Conservation (phyloP, 2,113 vertebrate genomes). For the Upupa epops region DNA sequence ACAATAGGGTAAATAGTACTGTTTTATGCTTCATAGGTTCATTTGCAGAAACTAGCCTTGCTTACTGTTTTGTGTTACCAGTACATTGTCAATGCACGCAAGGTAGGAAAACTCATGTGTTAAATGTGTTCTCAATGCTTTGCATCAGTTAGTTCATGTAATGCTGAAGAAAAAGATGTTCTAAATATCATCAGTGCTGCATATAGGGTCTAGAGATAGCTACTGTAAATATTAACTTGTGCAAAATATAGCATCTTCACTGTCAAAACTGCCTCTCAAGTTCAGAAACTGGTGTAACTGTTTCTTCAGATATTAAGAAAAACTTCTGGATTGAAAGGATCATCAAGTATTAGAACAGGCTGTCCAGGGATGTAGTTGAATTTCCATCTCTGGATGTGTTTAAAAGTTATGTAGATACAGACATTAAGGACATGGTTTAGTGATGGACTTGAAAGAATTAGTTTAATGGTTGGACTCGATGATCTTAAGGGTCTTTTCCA, state of each 20-base stretch:
- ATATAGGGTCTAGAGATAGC: background rate
- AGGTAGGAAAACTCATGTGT: background rate
- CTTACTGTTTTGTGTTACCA: background rate
- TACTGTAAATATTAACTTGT: background rate
- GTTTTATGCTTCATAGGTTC: constrained; percentile 10
- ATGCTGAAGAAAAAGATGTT: background rate
- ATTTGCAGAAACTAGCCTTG: background rate
- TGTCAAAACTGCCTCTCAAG: background rate
- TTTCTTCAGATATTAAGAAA: too few relatives aligned
- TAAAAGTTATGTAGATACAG: too few relatives aligned
- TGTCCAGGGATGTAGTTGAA: too few relatives aligned
- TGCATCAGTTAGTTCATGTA: background rate
- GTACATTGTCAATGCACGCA: background rate
- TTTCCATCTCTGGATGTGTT: too few relatives aligned
- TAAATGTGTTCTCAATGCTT: background rate
- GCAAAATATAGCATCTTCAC: background rate
- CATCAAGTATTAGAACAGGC: too few relatives aligned
- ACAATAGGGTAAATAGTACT: constrained; percentile 22
- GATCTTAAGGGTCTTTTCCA: too few relatives aligned
- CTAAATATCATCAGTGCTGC: background rate
- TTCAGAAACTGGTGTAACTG: background rate
- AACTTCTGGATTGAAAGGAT: too few relatives aligned
- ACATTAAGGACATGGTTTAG: too few relatives aligned
- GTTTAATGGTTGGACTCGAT: too few relatives aligned
- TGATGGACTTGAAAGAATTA: too few relatives aligned